Conservation (phyloP, 2,113 vertebrate genomes). For the Leptobrachium ailaonicum region DNA sequence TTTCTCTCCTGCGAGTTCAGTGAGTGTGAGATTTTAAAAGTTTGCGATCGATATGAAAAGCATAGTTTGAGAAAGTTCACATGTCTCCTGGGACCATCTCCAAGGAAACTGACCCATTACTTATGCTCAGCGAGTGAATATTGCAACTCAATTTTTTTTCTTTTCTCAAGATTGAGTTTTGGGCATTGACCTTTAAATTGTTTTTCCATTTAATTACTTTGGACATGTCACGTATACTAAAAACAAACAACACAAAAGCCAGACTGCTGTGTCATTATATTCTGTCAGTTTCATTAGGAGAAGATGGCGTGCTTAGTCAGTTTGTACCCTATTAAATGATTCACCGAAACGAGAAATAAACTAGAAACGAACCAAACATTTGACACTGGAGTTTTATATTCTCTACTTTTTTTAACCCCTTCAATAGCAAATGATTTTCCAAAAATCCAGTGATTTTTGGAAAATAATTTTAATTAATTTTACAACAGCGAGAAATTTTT, state of each 20-base stretch:
- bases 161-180: slow-evolving; percentile 7
- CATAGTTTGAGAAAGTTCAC: not conserved
- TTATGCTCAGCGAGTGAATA: not conserved
- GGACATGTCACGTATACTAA: slow-evolving; percentile 13
- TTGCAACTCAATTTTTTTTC: not conserved
- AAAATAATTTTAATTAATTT: no score
- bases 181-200: slow-evolving; percentile 19
- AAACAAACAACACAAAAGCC: slow-evolving; percentile 24
- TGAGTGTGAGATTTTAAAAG: slow-evolving; percentile 17
- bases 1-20: not conserved
- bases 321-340: not conserved
- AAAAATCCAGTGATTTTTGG: no score
- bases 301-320: not conserved
- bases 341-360: no score
- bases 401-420: no score
- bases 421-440: no score
- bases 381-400: no score
- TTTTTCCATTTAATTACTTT: slow-evolving; percentile 10
- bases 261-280: slow-evolving; percentile 4
- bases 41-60: slow-evolving; percentile 17
- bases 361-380: no score
- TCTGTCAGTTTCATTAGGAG: slow-evolving; percentile 3
- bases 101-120: slow-evolving; percentile 13
- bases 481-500: no score
- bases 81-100: slow-evolving; percentile 5